Conservation (phyloP, 2,797 vertebrate species). For the Allobates femoralis region DNA sequence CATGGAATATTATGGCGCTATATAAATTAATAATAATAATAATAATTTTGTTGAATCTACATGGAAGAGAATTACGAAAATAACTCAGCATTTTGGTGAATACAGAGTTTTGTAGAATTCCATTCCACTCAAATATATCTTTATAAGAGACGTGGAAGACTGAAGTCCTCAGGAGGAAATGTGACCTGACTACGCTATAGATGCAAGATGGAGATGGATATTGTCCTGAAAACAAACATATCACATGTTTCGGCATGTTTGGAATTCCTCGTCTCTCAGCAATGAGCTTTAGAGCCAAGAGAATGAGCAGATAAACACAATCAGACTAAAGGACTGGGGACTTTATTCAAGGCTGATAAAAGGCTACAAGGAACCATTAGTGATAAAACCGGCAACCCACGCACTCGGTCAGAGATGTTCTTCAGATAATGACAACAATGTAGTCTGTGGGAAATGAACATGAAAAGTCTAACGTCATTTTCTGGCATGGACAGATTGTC, state of each 20-base stretch:
- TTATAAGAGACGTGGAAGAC: background rate
- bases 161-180: background rate
- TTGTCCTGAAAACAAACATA: conserved; percentile 16
- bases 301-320: conserved; percentile 31
- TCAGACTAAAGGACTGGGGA: background rate
- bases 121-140: too few relatives aligned
- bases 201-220: background rate
- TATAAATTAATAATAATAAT: too few relatives aligned
- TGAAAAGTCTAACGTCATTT: background rate
- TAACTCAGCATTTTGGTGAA: too few relatives aligned
- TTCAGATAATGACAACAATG: background rate
- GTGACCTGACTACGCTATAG: background rate
- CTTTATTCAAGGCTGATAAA: background rate
- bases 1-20: too few relatives aligned
- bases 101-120: too few relatives aligned
- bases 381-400: background rate
- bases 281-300: conserved; percentile 8
- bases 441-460: conserved; percentile 5
- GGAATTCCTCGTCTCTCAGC: conserved; percentile 12
- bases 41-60: too few relatives aligned
- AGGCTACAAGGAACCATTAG: background rate
- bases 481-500: conserved; percentile 9
- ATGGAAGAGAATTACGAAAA: too few relatives aligned
- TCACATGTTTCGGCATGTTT: conserved; percentile 30
- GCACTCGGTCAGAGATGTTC: background rate